phyloP scores from a whole-genome alignment of 2,888 invertebrate genomes.

The Smittia sp. region DNA sequence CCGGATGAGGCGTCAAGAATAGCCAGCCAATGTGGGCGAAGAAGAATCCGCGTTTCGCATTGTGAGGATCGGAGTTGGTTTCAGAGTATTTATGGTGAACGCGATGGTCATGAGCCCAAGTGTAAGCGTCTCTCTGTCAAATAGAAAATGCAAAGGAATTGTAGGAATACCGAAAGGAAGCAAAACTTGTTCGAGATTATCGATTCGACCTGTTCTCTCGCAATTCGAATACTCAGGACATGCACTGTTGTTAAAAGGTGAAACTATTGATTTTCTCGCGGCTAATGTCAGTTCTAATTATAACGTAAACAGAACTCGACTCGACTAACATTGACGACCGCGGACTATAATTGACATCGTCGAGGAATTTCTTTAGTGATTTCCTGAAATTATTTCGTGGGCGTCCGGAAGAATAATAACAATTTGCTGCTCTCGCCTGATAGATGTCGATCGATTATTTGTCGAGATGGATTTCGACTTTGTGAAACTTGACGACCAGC shows the following conservation, averaged over 20 bases:
- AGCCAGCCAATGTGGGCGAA: constrained; percentile 94
- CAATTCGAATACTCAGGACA: neutral
- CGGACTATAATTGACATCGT: constrained; percentile 4
- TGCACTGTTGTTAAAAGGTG: neutral
- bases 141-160: constrained; percentile 9
- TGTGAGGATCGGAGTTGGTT: constrained; percentile 67
- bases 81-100: constrained; percentile 88
- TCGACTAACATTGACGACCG: neutral
- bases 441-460: no score
- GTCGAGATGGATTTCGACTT: no score
- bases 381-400: no score
- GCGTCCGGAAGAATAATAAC: no score
- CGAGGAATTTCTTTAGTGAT: neutral
- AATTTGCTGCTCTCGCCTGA: no score
- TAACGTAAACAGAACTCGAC: neutral
- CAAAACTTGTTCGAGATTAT: neutral
- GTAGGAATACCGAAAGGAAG: neutral
- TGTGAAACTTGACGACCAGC: no score
- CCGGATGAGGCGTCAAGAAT: constrained; percentile 77
- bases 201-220: neutral
- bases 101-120: constrained; percentile 83
- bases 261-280: neutral
- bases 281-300: neutral
- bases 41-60: constrained; percentile 72
- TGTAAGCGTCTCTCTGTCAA: constrained; percentile 73